These are phyloP conservation scores for Galleria mellonella DNA, from an alignment of 1,140 invertebrate species.

Conservation along the genomic window DNA sequence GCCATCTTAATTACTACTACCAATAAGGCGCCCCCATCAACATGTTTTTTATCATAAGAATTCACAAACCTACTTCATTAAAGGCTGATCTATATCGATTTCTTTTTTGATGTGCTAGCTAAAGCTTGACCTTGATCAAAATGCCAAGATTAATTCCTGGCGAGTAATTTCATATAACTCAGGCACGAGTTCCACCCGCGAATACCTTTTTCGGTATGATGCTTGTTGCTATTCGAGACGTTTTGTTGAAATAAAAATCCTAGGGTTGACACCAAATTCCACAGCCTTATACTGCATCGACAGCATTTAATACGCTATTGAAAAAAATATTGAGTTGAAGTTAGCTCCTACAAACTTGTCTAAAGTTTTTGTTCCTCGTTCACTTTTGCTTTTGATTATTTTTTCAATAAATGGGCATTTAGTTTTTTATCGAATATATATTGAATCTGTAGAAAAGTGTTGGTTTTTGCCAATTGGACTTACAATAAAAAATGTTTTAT, in stretches of 20 bases:
- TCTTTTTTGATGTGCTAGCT: slow-evolving; percentile 28
- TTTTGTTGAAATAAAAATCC: slow-evolving; percentile 61
- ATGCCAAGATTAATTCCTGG: slow-evolving; percentile 55
- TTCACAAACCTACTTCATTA: slow-evolving; percentile 55
- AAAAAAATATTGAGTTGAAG: slow-evolving; percentile 37
- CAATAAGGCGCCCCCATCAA: slow-evolving; percentile 61
- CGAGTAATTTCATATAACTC: slow-evolving; percentile 35
- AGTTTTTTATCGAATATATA: slow-evolving; percentile 21
- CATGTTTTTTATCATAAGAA: slow-evolving; percentile 64
- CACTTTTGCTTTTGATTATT: slow-evolving; percentile 2
- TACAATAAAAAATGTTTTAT: no score
- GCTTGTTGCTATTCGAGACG: slow-evolving; percentile 34
- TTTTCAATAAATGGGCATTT: slow-evolving; percentile 14
- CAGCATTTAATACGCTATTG: slow-evolving; percentile 47
- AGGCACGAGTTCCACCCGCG: slow-evolving; percentile 41
- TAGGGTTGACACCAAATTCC: slow-evolving; percentile 59
- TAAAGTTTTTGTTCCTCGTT: slow-evolving; percentile 25
- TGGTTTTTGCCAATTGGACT: no score
- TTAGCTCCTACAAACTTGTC: slow-evolving; percentile 44
- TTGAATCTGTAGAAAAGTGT: no score
- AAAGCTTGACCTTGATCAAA: slow-evolving; percentile 50
- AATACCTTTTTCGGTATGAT: slow-evolving; percentile 58
- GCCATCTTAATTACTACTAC: slow-evolving; percentile 65
- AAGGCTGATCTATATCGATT: slow-evolving; percentile 39
- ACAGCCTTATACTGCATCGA: slow-evolving; percentile 55